These are phyloP conservation scores for Petroica traversi DNA, from an alignment of 2,113 vertebrate genomes.

Conservation along the genomic window DNA sequence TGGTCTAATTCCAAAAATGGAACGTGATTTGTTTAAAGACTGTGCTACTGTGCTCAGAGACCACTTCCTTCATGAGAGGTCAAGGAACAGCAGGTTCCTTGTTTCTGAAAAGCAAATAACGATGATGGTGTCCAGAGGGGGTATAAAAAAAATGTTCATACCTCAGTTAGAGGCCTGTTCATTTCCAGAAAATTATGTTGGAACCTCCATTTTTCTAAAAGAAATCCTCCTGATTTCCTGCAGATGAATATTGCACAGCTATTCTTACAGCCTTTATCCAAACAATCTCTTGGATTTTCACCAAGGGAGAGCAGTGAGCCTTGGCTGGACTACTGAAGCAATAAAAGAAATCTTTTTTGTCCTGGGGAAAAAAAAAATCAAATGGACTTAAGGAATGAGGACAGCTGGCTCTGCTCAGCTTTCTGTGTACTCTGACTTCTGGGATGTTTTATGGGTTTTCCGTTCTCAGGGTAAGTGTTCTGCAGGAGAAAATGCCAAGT, in stretches of 20 bases:
- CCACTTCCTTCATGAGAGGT: not conserved
- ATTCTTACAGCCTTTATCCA: not conserved
- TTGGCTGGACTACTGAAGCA: not conserved
- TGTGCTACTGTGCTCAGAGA: not conserved
- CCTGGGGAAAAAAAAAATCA: accelerated
- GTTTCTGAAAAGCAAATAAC: not conserved
- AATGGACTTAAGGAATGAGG: not conserved
- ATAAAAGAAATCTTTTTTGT: not conserved
- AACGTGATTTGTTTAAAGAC: not conserved
- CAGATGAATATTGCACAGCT: not conserved
- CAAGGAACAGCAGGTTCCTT: not conserved
- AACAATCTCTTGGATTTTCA: not conserved
- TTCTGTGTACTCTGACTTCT: not conserved
- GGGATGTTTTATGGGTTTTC: not conserved
- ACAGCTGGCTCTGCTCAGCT: not conserved
- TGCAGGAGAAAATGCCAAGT: not conserved
- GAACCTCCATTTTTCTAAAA: not conserved
- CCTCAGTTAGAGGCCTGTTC: not conserved
- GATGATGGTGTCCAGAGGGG: not conserved
- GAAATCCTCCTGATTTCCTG: not conserved
- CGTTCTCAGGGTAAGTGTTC: not conserved
- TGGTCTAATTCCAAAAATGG: not conserved
- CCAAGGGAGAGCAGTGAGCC: not conserved
- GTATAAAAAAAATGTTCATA: not conserved
- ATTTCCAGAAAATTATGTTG: not conserved